These are phyloP conservation scores for Paracanthobrama guichenoti DNA, from an alignment of 2,113 vertebrate species.

Conservation along the genomic window DNA sequence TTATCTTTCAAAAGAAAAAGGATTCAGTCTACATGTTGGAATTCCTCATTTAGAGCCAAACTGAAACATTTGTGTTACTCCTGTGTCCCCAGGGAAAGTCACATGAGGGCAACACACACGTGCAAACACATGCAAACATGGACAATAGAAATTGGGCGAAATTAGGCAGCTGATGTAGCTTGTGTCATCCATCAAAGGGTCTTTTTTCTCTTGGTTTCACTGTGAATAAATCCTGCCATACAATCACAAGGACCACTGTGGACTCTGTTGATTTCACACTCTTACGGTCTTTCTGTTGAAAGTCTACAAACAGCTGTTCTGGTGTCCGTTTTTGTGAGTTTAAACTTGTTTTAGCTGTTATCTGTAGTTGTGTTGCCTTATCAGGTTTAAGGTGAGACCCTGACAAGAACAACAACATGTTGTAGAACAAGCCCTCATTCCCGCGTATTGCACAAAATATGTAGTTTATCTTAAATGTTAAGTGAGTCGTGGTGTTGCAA, in stretches of 20 bases:
- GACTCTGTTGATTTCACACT: neutral
- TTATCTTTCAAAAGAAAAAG: neutral
- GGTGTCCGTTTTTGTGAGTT: neutral
- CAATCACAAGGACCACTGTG: neutral
- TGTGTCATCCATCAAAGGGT: neutral
- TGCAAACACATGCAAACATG: neutral
- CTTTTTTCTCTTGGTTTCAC: neutral
- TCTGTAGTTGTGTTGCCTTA: neutral
- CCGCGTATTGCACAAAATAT: neutral
- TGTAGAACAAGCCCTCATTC: neutral
- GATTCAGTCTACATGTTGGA: neutral
- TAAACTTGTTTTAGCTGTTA: neutral
- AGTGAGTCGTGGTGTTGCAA: too few species aligned
- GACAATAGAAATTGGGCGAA: neutral
- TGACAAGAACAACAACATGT: neutral
- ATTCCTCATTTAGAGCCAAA: neutral
- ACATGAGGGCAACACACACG: neutral
- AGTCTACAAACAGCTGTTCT: neutral
- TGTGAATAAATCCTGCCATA: neutral
- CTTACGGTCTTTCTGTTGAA: neutral
- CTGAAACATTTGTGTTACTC: neutral
- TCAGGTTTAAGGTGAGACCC: neutral
- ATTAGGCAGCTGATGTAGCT: conserved; percentile 1
- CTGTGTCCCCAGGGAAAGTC: neutral
- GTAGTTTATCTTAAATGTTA: neutral